phyloP scores from a whole-genome alignment of 2,113 vertebrate species.

The Oncorhynchus nerka region DNA sequence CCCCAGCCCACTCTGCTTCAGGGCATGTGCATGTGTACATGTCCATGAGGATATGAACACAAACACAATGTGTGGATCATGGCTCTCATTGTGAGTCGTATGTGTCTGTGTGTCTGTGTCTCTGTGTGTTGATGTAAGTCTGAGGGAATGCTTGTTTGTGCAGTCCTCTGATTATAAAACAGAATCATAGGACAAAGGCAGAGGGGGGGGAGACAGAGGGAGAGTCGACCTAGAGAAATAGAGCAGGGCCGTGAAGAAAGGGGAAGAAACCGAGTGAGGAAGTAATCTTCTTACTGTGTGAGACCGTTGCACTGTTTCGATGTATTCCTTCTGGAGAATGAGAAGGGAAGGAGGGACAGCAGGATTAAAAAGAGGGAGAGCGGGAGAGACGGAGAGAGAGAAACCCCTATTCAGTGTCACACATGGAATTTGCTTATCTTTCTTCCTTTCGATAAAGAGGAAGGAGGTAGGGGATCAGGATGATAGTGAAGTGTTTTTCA shows the following conservation, averaged over 20 bases:
- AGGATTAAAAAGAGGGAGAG: neutral
- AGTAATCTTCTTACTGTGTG: slow-evolving; percentile 25
- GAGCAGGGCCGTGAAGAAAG: neutral
- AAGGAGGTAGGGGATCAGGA: neutral
- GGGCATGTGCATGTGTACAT: neutral
- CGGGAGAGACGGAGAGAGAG: neutral
- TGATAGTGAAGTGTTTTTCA: neutral
- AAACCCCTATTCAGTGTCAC: neutral
- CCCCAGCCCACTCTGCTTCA: neutral
- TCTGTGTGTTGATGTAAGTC: neutral
- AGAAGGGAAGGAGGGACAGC: neutral
- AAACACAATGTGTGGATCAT: neutral
- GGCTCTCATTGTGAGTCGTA: neutral
- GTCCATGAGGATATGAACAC: neutral
- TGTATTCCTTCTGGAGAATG: slow-evolving; percentile 6
- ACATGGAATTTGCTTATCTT: neutral
- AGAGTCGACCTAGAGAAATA: neutral
- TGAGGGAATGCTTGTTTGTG: slow-evolving; percentile 7
- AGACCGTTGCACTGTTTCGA: slow-evolving; percentile 8
- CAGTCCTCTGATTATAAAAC: neutral
- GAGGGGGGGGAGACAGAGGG: neutral
- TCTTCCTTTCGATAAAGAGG: neutral
- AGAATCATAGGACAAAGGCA: no score
- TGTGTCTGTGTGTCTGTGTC: neutral
- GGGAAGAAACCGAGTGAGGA: neutral